Evolutionary conservation across 2,113 vertebrate species (phyloP).

Genomic region (Corvus hawaiiensis): DNA sequence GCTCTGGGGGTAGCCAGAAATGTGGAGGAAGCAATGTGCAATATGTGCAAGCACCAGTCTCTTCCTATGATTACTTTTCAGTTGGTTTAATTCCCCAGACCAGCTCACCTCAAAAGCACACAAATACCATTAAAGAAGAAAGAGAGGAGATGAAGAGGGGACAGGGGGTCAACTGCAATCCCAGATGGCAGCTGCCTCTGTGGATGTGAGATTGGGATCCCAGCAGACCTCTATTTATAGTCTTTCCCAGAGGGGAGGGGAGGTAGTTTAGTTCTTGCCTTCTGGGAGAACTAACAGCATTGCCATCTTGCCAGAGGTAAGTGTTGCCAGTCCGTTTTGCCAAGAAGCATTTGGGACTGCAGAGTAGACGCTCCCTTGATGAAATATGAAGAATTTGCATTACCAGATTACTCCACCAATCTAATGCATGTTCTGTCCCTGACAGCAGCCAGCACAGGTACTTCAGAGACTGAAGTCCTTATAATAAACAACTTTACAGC

Average conservation of each 20-base stretch:
- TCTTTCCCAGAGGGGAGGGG: not conserved
- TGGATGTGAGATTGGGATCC: not conserved
- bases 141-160: not conserved
- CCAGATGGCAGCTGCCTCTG: not conserved
- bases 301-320: not conserved
- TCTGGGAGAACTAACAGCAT: not conserved
- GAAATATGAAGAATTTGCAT: slow-evolving; percentile 30
- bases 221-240: not conserved
- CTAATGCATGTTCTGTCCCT: not conserved
- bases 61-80: not conserved
- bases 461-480: slow-evolving; percentile 11
- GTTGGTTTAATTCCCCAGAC: not conserved
- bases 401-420: slow-evolving; percentile 16
- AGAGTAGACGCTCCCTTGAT: slow-evolving; percentile 19
- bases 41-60: not conserved
- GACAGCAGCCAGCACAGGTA: not conserved
- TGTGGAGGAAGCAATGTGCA: not conserved
- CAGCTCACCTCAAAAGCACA: not conserved
- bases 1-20: not conserved
- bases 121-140: not conserved
- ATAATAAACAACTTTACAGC: slow-evolving; percentile 13
- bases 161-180: not conserved
- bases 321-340: not conserved
- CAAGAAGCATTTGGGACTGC: slow-evolving; percentile 14
- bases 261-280: not conserved